A percentile compares a stretch with the other conserved stretches of the same genome.
phyloP scores from a whole-genome alignment of 2,888 invertebrate species.

The Operophtera brumata region DNA sequence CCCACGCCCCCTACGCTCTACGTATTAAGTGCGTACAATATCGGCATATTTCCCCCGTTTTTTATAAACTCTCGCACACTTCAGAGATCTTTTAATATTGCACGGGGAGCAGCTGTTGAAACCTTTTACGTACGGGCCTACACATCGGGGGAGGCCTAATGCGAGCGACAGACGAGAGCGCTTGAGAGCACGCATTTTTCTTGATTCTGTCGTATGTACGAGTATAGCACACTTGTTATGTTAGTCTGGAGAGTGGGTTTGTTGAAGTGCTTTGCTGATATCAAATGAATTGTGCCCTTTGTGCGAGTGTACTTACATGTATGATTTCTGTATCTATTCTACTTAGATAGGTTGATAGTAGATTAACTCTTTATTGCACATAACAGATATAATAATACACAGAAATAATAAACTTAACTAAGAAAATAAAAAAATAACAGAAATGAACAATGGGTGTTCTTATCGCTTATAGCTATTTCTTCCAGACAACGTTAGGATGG shows the following conservation, averaged over 20 bases:
- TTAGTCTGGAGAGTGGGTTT: slow-evolving; percentile 28
- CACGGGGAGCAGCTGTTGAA: slow-evolving; percentile 68
- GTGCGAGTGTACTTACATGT: not conserved
- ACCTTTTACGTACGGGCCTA: slow-evolving; percentile 58
- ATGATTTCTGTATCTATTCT: no score
- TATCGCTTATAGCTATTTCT: no score
- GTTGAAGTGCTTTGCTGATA: slow-evolving; percentile 10
- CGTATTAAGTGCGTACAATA: slow-evolving; percentile 34
- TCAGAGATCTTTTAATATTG: slow-evolving; percentile 67
- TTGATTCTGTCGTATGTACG: slow-evolving; percentile 40
- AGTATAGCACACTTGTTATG: slow-evolving; percentile 27
- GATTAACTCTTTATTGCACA: no score
- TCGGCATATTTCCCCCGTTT: slow-evolving; percentile 39
- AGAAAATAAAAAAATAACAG: no score
- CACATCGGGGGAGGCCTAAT: slow-evolving; percentile 50
- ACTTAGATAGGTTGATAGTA: no score
- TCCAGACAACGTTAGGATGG: no score
- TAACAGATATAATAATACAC: no score
- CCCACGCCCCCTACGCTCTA: slow-evolving; percentile 20
- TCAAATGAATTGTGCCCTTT: not conserved
- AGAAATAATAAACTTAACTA: no score
- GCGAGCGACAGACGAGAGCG: slow-evolving; percentile 51
- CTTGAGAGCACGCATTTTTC: slow-evolving; percentile 48
- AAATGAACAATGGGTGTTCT: no score
- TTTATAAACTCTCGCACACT: slow-evolving; percentile 63